These are phyloP conservation scores for Lepidocolaptes lacrymiger DNA, from an alignment of 2,797 vertebrate species.

Conservation along the genomic window DNA sequence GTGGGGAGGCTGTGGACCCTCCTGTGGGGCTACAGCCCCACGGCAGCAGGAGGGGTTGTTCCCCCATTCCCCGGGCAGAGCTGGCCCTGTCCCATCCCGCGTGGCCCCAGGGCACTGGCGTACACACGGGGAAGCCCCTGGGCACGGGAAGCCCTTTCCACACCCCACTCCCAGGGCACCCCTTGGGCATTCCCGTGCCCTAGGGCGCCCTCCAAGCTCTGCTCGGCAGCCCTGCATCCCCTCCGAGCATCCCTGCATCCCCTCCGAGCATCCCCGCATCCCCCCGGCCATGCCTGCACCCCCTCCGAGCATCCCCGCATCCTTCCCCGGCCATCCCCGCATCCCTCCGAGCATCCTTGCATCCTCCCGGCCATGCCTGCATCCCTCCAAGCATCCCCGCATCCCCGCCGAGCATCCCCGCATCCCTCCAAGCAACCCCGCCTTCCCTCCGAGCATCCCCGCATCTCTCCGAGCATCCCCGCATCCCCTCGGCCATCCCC, in stretches of 20 bases:
- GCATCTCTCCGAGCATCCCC: background rate
- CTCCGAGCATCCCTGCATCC: too few species aligned
- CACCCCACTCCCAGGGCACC: background rate
- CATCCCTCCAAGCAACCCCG: background rate
- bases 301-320: background rate
- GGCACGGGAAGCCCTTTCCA: too few species aligned
- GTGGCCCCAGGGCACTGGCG: background rate
- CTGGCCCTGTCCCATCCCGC: accelerated
- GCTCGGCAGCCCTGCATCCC: background rate
- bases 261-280: background rate
- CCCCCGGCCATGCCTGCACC: too few species aligned
- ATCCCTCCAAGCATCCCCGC: background rate
- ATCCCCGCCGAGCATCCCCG: background rate
- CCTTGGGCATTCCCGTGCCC: accelerated
- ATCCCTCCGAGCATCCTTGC: too few species aligned
- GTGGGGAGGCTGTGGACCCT: accelerated
- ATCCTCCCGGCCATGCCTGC: too few species aligned
- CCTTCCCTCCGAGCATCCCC: background rate
- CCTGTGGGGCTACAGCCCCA: background rate
- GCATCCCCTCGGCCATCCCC: background rate
- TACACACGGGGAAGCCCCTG: background rate
- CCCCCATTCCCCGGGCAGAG: background rate
- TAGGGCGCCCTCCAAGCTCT: background rate
- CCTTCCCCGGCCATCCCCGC: background rate
- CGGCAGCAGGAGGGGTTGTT: background rate